Base-by-base conservation (phyloP, 2,888 invertebrate species). In the Scaptomyza tumidula region DNA sequence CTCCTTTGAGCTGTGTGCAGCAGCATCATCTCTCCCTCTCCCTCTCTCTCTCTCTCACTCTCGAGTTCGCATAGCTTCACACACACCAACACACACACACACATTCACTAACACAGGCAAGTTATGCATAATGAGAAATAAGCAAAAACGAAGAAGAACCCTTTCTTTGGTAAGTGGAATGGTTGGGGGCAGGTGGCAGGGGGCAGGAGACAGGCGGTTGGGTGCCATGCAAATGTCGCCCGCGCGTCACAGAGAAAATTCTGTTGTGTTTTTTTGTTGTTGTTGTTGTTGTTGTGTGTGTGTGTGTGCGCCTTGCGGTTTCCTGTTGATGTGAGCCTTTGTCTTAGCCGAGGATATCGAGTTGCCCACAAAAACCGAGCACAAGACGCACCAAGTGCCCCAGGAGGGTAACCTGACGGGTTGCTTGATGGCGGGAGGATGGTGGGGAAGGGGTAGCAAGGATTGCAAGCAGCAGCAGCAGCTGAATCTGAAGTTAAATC, bases 261-360 rank as follows among this genome's bases (percentile, higher is more conserved):
- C 35, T 6, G 50, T 50, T 50, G 9, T 19, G 10, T 19, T 13
- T 11, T 31, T 48, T 50, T n/a, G n/a, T n/a, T n/a, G n/a, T 24
- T 71, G 31, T 9, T 13, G 29, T 70, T 46, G n/a, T 61, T 63
- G 49, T n/a, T 29, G 13, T 24, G 2, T 54, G 62, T 69, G 62
- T 69, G 53, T 13, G 74, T 27, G 41, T 35, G 62, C 43, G 43
- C 67, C 74, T 71, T 88, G 89, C 67, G 89, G 88, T 89, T 89
- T 79, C 80, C 78, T 75, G 77, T 82, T 78, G 89, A 79, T 80
- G 86, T 84, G 90, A 69, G 78, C 75, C 81, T 88, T 89, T 89
- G 89, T 89, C 78, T 82, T 82, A 59, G 75, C 79, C 76, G 35
- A 58, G 70, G 71, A 82, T 79, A 83, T 86, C 81, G 85, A 75